phyloP scores from a whole-genome alignment of 2,113 vertebrate species.

The Aplodontia rufa region DNA sequence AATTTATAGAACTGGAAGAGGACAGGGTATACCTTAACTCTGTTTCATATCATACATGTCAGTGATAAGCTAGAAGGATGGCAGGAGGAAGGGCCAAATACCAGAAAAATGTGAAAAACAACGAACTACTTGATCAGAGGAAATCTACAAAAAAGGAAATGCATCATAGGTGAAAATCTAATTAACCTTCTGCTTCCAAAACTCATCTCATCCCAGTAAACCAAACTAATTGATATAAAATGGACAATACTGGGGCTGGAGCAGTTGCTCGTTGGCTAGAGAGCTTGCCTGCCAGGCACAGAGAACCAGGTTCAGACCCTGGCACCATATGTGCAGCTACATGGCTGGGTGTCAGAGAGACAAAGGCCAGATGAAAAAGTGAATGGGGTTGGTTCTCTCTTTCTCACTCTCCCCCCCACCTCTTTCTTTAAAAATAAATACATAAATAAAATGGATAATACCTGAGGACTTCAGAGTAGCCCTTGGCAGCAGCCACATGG shows the following conservation, averaged over 20 bases:
- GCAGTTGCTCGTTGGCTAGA: no score
- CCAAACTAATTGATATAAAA: not conserved
- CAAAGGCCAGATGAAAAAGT: no score
- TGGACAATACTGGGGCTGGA: no score
- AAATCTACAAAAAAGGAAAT: not conserved
- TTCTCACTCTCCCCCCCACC: no score
- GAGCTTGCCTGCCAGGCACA: no score
- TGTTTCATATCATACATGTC: not conserved
- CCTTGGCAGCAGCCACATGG: slow-evolving; percentile 96
- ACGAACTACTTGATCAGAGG: not conserved
- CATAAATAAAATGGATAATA: slow-evolving; percentile 79
- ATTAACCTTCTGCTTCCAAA: not conserved
- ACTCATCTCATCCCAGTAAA: not conserved
- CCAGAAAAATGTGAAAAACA: not conserved
- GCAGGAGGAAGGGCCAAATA: not conserved
- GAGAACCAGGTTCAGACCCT: no score
- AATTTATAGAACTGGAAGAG: not conserved
- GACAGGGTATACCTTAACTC: not conserved
- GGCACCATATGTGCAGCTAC: no score
- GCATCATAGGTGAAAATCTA: not conserved
- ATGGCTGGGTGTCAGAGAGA: no score
- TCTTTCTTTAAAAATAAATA: no score
- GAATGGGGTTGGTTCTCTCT: no score
- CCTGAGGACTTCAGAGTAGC: slow-evolving; percentile 96
- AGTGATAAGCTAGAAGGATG: not conserved